Conservation (phyloP, 1,140 invertebrate genomes). For the Acromyrmex heyeri region DNA sequence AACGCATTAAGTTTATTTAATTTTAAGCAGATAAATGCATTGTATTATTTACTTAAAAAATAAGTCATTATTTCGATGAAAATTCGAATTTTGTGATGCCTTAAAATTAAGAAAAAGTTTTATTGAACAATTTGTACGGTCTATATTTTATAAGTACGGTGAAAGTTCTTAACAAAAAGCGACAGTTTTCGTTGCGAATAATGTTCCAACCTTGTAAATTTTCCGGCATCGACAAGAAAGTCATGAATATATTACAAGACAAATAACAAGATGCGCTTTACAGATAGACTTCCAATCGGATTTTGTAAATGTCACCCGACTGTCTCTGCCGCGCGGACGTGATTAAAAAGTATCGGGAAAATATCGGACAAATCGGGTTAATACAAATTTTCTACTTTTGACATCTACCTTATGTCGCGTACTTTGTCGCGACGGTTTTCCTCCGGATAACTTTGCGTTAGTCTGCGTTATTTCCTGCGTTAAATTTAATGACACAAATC, state of each 20-base stretch:
- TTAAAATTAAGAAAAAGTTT: slow-evolving; percentile 16
- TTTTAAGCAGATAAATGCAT: not conserved
- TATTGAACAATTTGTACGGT: slow-evolving; percentile 17
- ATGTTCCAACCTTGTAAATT: slow-evolving; percentile 44
- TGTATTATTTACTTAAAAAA: not conserved
- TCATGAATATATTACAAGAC: slow-evolving; percentile 55
- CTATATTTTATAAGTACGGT: not conserved
- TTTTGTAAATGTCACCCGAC: slow-evolving; percentile 52
- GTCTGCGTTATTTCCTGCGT: slow-evolving; percentile 36
- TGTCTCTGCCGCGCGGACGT: slow-evolving; percentile 30
- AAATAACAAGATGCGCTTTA: slow-evolving; percentile 46
- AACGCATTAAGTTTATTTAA: not conserved
- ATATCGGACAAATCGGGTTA: slow-evolving; percentile 45
- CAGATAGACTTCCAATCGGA: slow-evolving; percentile 46
- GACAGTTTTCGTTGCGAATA: slow-evolving; percentile 44
- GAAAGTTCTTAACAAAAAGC: slow-evolving; percentile 42
- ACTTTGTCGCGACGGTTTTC: slow-evolving; percentile 4
- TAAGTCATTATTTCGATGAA: not conserved
- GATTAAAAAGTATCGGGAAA: slow-evolving; percentile 58
- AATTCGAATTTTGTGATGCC: not conserved
- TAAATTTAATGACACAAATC: slow-evolving; percentile 7
- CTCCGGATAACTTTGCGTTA: not conserved
- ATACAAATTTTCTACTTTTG: slow-evolving; percentile 42
- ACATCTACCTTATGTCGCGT: slow-evolving; percentile 23
- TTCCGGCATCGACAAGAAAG: slow-evolving; percentile 24